Conservation (phyloP, 2,888 invertebrate species). For the Ypsolopha sequella region DNA sequence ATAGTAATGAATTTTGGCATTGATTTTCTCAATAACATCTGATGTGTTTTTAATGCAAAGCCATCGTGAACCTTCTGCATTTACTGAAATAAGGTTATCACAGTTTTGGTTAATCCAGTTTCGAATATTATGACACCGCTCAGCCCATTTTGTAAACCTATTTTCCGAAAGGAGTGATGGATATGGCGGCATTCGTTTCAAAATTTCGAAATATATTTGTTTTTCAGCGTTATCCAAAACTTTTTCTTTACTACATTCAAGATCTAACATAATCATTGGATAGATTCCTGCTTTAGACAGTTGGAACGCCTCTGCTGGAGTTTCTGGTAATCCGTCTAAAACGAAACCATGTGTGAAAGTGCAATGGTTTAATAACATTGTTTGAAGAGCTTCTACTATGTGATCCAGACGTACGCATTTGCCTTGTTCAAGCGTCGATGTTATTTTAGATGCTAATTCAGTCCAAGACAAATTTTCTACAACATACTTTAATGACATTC, state of each 20-base stretch:
- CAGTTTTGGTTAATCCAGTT: constrained; percentile 64
- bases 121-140: constrained; percentile 34
- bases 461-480: constrained; percentile 62
- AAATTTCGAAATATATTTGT: constrained; percentile 35
- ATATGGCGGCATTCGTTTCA: constrained; percentile 43
- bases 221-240: constrained; percentile 44
- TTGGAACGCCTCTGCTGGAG: constrained; percentile 55
- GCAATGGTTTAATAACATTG: constrained; percentile 54
- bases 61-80: constrained; percentile 68
- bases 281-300: constrained; percentile 62
- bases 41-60: constrained; percentile 56
- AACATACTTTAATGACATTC: constrained; percentile 61
- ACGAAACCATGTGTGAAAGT: constrained; percentile 69
- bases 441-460: constrained; percentile 51
- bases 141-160: constrained; percentile 51
- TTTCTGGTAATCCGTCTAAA: constrained; percentile 73
- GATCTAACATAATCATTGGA: constrained; percentile 69
- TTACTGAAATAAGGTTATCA: constrained; percentile 63
- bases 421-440: constrained; percentile 43
- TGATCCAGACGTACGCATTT: constrained; percentile 47
- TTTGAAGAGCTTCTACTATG: constrained; percentile 64
- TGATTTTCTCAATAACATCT: constrained; percentile 36
- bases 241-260: constrained; percentile 40
- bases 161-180: constrained; percentile 42
- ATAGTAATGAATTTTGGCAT: constrained; percentile 62